A percentile compares a stretch with the other conserved stretches of the same genome.
Conservation (phyloP, 1,140 invertebrate species). For the Hirudo medicinalis region DNA sequence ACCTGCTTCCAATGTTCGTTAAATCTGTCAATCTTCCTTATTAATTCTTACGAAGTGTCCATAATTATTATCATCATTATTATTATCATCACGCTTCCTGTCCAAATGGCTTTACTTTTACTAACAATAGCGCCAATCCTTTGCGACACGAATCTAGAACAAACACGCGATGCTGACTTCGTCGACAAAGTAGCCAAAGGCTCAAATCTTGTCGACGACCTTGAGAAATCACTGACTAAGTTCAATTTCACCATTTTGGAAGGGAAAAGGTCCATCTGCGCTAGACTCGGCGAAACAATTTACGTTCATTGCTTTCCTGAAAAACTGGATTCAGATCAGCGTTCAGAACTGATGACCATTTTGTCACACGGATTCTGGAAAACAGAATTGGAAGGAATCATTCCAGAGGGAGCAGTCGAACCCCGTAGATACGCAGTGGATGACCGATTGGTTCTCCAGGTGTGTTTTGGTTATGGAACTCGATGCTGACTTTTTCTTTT, state of each 20-base stretch:
- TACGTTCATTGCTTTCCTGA: slow-evolving; percentile 1
- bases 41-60: no score
- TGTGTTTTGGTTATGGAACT: background rate
- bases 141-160: no score
- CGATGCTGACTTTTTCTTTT: no score
- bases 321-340: background rate
- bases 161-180: no score
- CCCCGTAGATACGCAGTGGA: background rate
- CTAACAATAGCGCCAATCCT: no score
- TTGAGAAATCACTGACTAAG: background rate
- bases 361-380: background rate
- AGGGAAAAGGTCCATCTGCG: background rate
- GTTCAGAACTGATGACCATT: background rate
- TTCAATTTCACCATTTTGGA: background rate
- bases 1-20: no score
- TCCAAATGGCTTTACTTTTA: no score
- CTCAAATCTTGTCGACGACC: background rate
- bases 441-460: background rate
- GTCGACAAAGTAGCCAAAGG: background rate
- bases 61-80: no score
- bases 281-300: background rate
- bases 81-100: no score
- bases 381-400: background rate
- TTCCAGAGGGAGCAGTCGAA: background rate
- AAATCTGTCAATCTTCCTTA: no score